Evolutionary conservation across 2,113 vertebrate genomes (phyloP).

Genomic region (Megaceryle torquata): DNA sequence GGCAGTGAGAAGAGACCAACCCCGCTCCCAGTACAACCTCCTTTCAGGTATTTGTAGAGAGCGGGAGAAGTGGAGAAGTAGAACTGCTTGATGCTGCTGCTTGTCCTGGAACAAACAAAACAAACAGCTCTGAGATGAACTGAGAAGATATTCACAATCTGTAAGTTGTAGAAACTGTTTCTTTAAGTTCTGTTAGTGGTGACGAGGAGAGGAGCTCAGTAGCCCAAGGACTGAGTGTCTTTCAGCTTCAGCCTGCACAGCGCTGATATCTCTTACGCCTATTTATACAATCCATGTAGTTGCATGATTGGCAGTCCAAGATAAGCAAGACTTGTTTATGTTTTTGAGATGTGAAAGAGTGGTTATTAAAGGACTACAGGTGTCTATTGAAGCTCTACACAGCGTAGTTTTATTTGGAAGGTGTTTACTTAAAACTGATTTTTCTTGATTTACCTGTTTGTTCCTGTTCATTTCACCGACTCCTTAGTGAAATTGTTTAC

Average conservation of each 20-base stretch:
- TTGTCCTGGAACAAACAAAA: not conserved
- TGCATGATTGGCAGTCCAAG: not conserved
- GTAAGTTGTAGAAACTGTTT: not conserved
- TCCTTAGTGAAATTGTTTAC: not conserved
- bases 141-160: not conserved
- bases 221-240: not conserved
- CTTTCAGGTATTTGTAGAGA: no score
- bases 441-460: not conserved
- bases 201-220: not conserved
- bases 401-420: not conserved
- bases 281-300: not conserved
- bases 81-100: not conserved
- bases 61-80: not conserved
- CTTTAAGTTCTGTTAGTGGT: not conserved
- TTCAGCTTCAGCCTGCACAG: not conserved
- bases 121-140: not conserved
- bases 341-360: not conserved
- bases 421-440: not conserved
- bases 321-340: not conserved
- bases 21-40: no score
- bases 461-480: not conserved
- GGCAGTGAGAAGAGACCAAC: no score
- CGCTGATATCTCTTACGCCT: not conserved
- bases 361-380: not conserved
- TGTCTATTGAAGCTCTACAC: not conserved